Evolutionary conservation across 2,113 vertebrate genomes (phyloP).

Genomic region (Seriola quinqueradiata): DNA sequence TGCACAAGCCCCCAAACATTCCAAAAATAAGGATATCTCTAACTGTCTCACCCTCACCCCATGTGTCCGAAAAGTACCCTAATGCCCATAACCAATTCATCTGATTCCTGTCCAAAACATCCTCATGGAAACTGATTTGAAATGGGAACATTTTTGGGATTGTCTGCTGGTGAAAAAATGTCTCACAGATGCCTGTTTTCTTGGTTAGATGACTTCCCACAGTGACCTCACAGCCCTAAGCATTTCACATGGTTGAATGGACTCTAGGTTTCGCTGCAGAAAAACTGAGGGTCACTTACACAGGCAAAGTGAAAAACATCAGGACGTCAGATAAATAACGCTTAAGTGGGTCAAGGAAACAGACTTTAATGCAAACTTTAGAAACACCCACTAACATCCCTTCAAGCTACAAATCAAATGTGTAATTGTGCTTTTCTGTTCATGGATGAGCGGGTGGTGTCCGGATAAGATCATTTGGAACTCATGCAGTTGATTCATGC

Average conservation of each 20-base stretch:
- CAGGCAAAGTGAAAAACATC: slow-evolving; percentile 44
- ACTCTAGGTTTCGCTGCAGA: slow-evolving; percentile 33
- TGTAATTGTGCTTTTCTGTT: slow-evolving; percentile 43
- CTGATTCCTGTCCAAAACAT: slow-evolving; percentile 71
- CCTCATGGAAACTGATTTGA: slow-evolving; percentile 74
- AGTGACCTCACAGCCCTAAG: slow-evolving; percentile 67
- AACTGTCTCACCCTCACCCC: slow-evolving; percentile 52
- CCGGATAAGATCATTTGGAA: slow-evolving; percentile 53
- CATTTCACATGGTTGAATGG: slow-evolving; percentile 43
- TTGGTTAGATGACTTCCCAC: slow-evolving; percentile 63
- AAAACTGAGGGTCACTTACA: slow-evolving; percentile 40
- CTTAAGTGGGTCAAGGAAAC: slow-evolving; percentile 16
- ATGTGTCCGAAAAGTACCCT: slow-evolving; percentile 61
- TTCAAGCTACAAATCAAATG: slow-evolving; percentile 24
- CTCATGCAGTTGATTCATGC: slow-evolving; percentile 23
- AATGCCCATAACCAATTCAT: slow-evolving; percentile 69
- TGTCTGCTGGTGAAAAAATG: slow-evolving; percentile 70
- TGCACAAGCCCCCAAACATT: slow-evolving; percentile 68
- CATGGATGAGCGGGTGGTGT: slow-evolving; percentile 41
- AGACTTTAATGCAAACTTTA: neutral
- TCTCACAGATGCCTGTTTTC: slow-evolving; percentile 70
- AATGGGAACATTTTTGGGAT: slow-evolving; percentile 76
- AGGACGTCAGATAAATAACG: slow-evolving; percentile 50
- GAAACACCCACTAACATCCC: neutral
- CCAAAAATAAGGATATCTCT: slow-evolving; percentile 72